Evolutionary conservation across 2,797 vertebrate genomes (phyloP), one percentile per base, ranked within the genome.

Genomic region (Crotalus adamanteus): DNA sequence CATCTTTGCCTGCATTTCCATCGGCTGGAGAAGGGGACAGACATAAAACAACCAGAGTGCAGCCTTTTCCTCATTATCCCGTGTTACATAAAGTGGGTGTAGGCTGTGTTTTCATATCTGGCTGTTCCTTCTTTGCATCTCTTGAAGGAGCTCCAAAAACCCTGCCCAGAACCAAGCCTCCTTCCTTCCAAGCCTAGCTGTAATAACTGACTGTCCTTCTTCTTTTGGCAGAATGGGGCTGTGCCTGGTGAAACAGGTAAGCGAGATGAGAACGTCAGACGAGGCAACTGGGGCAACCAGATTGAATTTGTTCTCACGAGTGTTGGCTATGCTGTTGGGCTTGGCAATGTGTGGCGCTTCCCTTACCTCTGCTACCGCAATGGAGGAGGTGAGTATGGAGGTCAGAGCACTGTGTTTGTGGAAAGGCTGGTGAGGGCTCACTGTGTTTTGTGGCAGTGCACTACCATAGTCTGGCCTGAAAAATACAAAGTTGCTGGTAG

Each of bases 281-380:
- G 99, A 90, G 99, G 99, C 96, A 99, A 99, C 98, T 99, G 99
- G 99, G 98, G 98, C 93, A 99, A 99, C 98, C 99, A 99, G 98
- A 99, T 99, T 86, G 99, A 99, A 98, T 99, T 99, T 96, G 98
- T 99, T 95, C 98, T 99, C 96, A 99, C 99, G 95, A 99, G 99
- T 92, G 99, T 99, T 97, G 99, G 99, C 95, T 99, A 99, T 86
- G 99, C 99, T 73, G 99, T 99, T 96, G 99, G 99, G 93, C 98
- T 99, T 94, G 99, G 99, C 91, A 99, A 99, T 5, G 99, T 99
- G 96, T 99, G 99, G 99, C 98, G 99, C 96, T 99, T 99, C 92
- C 99, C 99, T 7, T 99, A 99, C 97, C 99, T 99, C 96, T 99
- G 99, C 98, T 99, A 99, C 97, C 98, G 99, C 97, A 99, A 99